Percentiles rank a stretch among this genome's conserved stretches.
phyloP scores from a whole-genome alignment of 1,140 invertebrate species.

The Bombus pascuorum region DNA sequence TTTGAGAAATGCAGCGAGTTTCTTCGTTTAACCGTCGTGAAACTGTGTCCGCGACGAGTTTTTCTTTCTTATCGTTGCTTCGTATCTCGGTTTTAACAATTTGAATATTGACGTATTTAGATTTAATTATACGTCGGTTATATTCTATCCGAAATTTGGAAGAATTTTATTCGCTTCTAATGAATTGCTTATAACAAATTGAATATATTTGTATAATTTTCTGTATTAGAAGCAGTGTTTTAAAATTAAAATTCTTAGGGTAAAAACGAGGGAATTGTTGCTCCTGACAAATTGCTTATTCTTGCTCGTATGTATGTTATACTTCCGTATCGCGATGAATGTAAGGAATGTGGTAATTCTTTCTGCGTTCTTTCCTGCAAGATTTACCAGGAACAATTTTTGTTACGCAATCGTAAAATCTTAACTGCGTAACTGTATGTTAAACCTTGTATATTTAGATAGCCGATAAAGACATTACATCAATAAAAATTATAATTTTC shows the following conservation, averaged over 20 bases:
- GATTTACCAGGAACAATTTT: neutral
- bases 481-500: too few species aligned
- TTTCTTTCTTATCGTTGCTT: neutral
- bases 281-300: neutral
- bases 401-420: neutral
- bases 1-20: constrained; percentile 21
- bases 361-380: neutral
- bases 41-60: neutral
- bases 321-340: neutral
- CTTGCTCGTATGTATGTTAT: neutral
- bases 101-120: neutral
- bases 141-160: neutral
- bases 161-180: neutral
- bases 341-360: neutral
- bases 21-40: constrained; percentile 6
- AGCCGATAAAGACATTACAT: too few species aligned
- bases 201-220: neutral
- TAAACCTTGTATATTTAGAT: too few species aligned
- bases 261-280: neutral
- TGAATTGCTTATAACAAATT: neutral
- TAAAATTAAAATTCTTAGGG: neutral
- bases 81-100: neutral
- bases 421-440: too few species aligned
- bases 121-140: neutral
- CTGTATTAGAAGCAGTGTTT: neutral